phyloP scores from a whole-genome alignment of 2,888 invertebrate genomes.

The Malthinus flaveolus region DNA sequence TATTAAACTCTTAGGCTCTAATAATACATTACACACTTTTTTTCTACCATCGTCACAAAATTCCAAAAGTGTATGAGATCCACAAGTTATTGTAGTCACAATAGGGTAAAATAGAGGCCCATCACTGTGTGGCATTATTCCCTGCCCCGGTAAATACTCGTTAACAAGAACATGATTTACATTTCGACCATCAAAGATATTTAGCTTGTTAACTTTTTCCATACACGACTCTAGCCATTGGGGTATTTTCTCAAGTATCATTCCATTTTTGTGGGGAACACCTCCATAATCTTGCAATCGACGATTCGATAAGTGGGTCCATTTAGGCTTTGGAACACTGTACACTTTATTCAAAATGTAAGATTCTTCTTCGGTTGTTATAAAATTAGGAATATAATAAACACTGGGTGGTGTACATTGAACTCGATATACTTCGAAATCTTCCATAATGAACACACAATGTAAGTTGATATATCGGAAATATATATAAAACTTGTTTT shows the following conservation, averaged over 20 bases:
- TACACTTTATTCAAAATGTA: constrained; percentile 74
- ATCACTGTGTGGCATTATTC: constrained; percentile 97
- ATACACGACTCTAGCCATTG: constrained; percentile 77
- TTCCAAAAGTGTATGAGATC: constrained; percentile 88
- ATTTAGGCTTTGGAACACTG: constrained; percentile 86
- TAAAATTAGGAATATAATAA: constrained; percentile 86
- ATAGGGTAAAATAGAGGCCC: constrained; percentile 92
- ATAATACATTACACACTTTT: constrained; percentile 70
- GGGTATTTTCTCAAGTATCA: constrained; percentile 90
- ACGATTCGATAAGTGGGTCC: constrained; percentile 90
- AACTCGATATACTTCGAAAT: constrained; percentile 37
- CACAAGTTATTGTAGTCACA: constrained; percentile 90
- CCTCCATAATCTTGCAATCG: constrained; percentile 99
- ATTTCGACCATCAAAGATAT: constrained; percentile 70
- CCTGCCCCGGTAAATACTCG: constrained; percentile 91
- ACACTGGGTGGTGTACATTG: constrained; percentile 64
- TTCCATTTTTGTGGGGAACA: constrained; percentile 88
- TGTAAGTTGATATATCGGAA: constrained; percentile 4
- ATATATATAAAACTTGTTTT: constrained; percentile 6
- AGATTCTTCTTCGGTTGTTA: constrained; percentile 73
- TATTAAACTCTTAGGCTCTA: constrained; percentile 88
- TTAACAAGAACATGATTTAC: constrained; percentile 95
- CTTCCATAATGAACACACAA: constrained; percentile 21
- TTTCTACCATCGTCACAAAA: constrained; percentile 65
- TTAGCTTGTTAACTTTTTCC: constrained; percentile 68